These are phyloP conservation scores for Benitochromis conjunctus DNA, from an alignment of 2,113 vertebrate genomes.

Conservation along the genomic window DNA sequence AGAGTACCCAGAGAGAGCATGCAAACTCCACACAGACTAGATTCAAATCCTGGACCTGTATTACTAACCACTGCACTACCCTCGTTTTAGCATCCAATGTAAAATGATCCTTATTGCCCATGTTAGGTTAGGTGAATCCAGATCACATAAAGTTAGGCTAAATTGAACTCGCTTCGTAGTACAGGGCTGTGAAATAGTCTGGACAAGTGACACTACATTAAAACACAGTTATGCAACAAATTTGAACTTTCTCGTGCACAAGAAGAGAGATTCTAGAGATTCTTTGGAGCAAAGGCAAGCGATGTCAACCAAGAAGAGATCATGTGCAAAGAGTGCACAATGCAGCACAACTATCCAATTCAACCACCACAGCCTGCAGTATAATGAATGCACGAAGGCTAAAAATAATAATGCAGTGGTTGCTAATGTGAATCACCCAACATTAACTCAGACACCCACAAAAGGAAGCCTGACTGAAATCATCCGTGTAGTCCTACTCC, in stretches of 20 bases:
- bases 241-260: background rate
- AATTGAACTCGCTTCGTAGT: background rate
- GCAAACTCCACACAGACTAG: background rate
- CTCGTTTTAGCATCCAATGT: background rate
- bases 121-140: background rate
- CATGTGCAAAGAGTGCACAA: background rate
- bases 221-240: background rate
- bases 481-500: no score
- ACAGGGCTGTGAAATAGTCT: background rate
- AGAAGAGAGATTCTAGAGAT: background rate
- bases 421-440: background rate
- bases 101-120: background rate
- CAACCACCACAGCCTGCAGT: background rate
- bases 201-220: background rate
- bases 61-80: background rate
- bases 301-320: background rate
- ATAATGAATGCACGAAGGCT: background rate
- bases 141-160: background rate
- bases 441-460: accelerated
- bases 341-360: background rate
- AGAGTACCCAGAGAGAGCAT: accelerated
- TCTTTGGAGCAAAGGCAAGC: background rate
- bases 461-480: background rate
- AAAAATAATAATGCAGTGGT: background rate
- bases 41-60: background rate